Evolutionary conservation across 2,113 vertebrate genomes (phyloP).

Genomic region (Herpetotheres cachinnans): DNA sequence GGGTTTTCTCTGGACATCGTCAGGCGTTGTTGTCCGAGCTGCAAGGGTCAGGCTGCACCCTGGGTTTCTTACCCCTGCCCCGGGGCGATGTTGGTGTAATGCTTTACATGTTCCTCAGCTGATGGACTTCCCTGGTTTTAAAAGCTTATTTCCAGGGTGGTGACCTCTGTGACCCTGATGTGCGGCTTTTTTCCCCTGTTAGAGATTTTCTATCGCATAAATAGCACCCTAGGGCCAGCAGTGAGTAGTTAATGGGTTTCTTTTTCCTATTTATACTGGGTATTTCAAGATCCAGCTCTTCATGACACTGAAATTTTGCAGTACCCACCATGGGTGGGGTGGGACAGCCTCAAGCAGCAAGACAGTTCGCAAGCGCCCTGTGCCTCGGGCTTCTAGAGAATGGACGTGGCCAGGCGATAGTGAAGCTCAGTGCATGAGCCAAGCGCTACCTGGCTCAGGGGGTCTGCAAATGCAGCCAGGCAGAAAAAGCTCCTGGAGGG

Average conservation of each 20-base stretch:
- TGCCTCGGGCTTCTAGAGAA: background rate
- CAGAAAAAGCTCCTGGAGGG: background rate
- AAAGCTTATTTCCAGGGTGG: background rate
- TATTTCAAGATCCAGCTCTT: background rate
- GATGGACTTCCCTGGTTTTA: background rate
- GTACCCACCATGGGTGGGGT: background rate
- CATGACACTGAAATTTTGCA: background rate
- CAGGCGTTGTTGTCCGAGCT: background rate
- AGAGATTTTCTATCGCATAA: background rate
- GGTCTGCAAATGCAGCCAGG: background rate
- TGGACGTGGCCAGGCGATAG: rapidly evolving
- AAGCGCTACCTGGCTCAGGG: background rate
- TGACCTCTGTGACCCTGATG: background rate
- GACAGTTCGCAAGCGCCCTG: background rate
- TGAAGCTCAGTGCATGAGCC: rapidly evolving
- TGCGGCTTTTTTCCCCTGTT: background rate
- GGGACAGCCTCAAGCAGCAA: background rate
- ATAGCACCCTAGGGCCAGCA: background rate
- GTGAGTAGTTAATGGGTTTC: background rate
- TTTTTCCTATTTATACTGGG: background rate
- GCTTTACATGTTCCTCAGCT: background rate
- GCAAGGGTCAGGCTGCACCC: background rate
- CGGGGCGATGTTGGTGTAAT: rapidly evolving
- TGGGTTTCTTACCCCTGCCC: background rate
- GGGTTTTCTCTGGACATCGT: background rate